These are phyloP conservation scores for Actinernus sp. DNA, from an alignment of 92 coral and sea anemone species.

Conservation along the genomic window DNA sequence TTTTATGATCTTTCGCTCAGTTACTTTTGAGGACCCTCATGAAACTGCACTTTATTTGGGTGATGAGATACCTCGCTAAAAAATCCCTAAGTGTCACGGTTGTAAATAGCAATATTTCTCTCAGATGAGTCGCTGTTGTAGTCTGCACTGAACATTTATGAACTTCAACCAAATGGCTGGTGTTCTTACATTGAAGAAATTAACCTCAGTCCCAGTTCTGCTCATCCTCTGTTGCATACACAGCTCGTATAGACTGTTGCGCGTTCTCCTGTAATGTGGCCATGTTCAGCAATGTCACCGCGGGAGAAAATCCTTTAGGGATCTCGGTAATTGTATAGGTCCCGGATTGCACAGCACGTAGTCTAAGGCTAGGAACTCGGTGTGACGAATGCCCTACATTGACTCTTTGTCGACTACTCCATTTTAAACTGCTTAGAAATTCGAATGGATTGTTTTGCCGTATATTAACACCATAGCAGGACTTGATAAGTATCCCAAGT, in stretches of 20 bases:
- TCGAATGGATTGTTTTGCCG: not conserved
- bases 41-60: too few species aligned
- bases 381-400: not conserved
- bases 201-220: too few species aligned
- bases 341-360: not conserved
- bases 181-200: too few species aligned
- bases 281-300: slow-evolving; percentile 3
- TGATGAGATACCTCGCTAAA: too few species aligned
- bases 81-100: too few species aligned
- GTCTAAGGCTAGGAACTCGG: too few species aligned
- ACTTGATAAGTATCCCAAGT: not conserved
- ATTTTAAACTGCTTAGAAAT: not conserved
- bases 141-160: too few species aligned
- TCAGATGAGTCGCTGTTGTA: too few species aligned
- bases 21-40: too few species aligned
- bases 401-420: not conserved
- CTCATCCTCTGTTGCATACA: not conserved
- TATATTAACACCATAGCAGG: not conserved
- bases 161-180: too few species aligned
- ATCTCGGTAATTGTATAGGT: not conserved
- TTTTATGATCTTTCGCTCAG: too few species aligned
- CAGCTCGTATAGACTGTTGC: not conserved
- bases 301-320: slow-evolving; percentile 4
- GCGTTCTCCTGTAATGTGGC: not conserved
- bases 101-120: too few species aligned